Evolutionary conservation across 2,888 invertebrate genomes (phyloP), one percentile per base, ranked within the genome.

Genomic region (Machimus atricapillus): DNA sequence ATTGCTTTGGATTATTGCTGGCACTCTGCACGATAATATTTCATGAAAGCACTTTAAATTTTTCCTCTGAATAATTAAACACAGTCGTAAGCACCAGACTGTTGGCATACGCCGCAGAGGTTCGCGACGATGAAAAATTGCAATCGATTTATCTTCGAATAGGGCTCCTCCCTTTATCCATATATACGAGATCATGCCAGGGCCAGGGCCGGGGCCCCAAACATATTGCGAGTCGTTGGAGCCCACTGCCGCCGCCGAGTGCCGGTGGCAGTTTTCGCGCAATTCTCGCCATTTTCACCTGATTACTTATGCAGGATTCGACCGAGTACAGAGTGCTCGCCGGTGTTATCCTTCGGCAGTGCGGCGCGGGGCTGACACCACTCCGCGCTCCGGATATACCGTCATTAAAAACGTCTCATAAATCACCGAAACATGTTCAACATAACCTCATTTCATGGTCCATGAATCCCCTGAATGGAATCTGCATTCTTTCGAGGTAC

Each of bases 331-430:
- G 37, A 16, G 76, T 31, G 43, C 52, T 79, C 52, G 27, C 23
- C 6, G 14, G 16, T 79, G 58, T 23, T 52, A 52, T 56, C 66
- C 82, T 82, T 82, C 52, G 19, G 12, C 23, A 3, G 7, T 1
- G 8, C 66, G 31, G 23, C 34, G 2, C 12, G 43, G 12, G 43
- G 14, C 12, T 58, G 58, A 56, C 34, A 1, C 58, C 52, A 31
- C n/a, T 8, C 43, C 43, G 34, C 52, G 56, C 16, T 56, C 6
- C 82, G 85, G 85, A 43, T 73, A 19, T 74, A 27, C 58, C 91
- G 91, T 91, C 91, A 91, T 91, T 91, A 91, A 91, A 91, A 91
- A 90, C 90, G 91, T 91, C 91, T 91, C 91, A 91, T 91, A 91
- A 91, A 91, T 90, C 88, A 88, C 89, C 87, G 89, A 89, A 89